phyloP scores from a whole-genome alignment of 2,113 vertebrate species.

The Camelus dromedarius region DNA sequence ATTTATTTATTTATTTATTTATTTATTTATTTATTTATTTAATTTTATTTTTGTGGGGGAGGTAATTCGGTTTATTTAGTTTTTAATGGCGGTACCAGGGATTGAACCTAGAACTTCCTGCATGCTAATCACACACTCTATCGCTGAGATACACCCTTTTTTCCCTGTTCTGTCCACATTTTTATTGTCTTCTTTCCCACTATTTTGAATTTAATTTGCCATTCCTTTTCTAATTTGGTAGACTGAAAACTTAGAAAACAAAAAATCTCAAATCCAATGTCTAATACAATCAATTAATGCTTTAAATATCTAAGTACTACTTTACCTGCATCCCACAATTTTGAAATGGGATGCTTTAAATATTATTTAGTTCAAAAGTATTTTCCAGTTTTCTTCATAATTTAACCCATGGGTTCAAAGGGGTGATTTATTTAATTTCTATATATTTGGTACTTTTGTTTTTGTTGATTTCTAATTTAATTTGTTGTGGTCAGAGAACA shows the following conservation, averaged over 20 bases:
- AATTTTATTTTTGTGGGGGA: no score
- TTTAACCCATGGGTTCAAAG: background rate
- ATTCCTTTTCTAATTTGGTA: background rate
- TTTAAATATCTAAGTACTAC: background rate
- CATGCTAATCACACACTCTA: no score
- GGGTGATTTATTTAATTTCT: background rate
- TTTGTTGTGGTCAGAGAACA: background rate
- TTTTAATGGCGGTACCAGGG: no score
- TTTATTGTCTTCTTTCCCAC: background rate
- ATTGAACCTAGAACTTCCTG: no score
- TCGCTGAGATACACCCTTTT: no score
- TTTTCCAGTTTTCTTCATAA: background rate
- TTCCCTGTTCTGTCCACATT: background rate
- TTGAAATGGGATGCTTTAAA: background rate
- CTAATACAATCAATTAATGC: background rate
- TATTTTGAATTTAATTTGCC: background rate
- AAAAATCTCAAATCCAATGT: background rate
- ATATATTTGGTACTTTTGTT: background rate
- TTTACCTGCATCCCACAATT: background rate
- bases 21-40: no score
- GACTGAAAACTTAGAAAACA: background rate
- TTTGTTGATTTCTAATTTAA: background rate
- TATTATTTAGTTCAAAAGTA: background rate
- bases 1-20: no score
- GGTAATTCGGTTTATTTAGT: no score